These are phyloP conservation scores for Sesia apiformis DNA, from an alignment of 2,888 invertebrate species.

Conservation along the genomic window DNA sequence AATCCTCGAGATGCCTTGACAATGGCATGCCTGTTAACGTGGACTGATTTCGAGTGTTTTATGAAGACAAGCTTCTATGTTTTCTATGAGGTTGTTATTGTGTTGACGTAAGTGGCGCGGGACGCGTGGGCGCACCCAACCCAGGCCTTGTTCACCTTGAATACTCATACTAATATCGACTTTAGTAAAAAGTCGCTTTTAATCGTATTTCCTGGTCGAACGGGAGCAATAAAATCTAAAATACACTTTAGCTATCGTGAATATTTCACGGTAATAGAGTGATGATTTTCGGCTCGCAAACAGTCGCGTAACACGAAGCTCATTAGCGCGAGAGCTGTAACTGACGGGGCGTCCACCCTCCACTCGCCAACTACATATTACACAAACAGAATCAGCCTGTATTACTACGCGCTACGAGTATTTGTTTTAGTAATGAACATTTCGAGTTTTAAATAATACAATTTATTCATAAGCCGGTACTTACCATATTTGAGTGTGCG, in stretches of 20 bases:
- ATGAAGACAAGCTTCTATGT: no score
- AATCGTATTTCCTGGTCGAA: slow-evolving; percentile 11
- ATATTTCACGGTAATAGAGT: no score
- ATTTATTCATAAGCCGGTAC: slow-evolving; percentile 72
- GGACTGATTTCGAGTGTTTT: no score
- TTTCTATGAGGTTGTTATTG: neutral
- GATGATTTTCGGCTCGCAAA: no score
- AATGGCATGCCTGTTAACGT: no score
- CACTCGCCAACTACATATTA: neutral
- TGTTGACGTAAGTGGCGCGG: slow-evolving; percentile 29
- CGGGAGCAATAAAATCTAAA: neutral
- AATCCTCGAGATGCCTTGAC: no score
- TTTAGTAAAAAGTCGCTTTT: slow-evolving; percentile 31
- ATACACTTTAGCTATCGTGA: neutral
- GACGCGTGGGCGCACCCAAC: slow-evolving; percentile 55
- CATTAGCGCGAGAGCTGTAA: neutral
- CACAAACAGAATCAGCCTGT: slow-evolving; percentile 49
- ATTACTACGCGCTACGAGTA: slow-evolving; percentile 68
- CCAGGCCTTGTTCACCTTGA: slow-evolving; percentile 51
- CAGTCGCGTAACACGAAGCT: no score
- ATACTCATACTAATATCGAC: slow-evolving; percentile 9
- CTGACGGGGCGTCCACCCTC: neutral
- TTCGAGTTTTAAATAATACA: slow-evolving; percentile 73
- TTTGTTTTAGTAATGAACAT: slow-evolving; percentile 75
- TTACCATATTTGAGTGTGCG: slow-evolving; percentile 71